Evolutionary conservation across 2,797 vertebrate species (phyloP), one percentile per base, ranked within the genome.

Genomic region (Cyprinella venusta): DNA sequence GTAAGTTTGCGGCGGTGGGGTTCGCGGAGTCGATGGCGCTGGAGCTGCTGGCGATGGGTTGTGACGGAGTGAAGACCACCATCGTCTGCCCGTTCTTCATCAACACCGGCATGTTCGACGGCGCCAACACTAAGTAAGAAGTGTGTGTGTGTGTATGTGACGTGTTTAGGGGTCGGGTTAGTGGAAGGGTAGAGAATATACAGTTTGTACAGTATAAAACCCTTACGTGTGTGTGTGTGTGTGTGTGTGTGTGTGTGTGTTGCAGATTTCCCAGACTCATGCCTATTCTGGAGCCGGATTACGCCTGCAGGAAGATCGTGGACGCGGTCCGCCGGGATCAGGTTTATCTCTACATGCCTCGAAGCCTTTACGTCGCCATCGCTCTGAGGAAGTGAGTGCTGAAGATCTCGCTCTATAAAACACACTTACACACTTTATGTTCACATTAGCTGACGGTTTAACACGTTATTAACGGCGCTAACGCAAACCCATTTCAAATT

Each of bases 91-190:
- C 96, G 67, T 95, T 80, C 15, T 2, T 93, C 68, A 95, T 96
- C 80, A 94, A 93, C 77, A 97, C 96, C 0, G 96, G 95, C 79
- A 95, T 97, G 96, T 96, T 97, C 91, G 93, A 95, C 24, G 96
- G 96, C 77, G 89, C 91, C 86, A 7, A 36, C 56, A 63, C 81
- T 80, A 90, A 88, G 96, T 97, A 90, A 93, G 95, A 92, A 33
- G 40, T 42, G 40, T 10, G 40, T 42, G 40, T 42, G 9, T 42
- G 40, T 42, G 40, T 42, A 9, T 42, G 2, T 10, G 8, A 42
- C 12, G 40, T 0, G 42, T 42, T 38, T 38, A 8, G 8, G 38
- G 38, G 8, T 9, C 38, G 38, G 38, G 8, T 40, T 40, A 40
- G 38, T 40, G 40, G 9, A 42, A 42, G 7, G 40, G 2, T 9